Conservation (phyloP, 1,140 invertebrate species). For the Acromyrmex charruanus region DNA sequence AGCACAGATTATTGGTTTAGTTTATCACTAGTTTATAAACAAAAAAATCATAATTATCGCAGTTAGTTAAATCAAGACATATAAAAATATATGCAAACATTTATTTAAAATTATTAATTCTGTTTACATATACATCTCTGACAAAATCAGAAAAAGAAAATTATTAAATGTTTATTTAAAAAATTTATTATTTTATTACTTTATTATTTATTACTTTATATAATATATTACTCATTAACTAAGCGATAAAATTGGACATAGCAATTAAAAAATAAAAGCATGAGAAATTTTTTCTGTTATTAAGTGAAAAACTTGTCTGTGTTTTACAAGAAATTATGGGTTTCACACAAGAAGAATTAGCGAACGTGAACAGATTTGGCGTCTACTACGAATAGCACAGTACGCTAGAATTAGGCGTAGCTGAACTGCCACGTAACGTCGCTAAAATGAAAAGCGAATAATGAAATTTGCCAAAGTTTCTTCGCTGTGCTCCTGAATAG, state of each 20-base stretch:
- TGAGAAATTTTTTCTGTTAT: background rate
- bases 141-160: background rate
- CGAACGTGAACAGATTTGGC: constrained; percentile 31
- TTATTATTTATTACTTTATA: too few relatives aligned
- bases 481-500: constrained; percentile 56
- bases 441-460: constrained; percentile 14
- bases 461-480: constrained; percentile 51
- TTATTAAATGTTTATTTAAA: constrained; percentile 12
- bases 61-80: background rate
- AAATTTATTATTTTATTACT: background rate
- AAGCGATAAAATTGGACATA: background rate
- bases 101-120: background rate
- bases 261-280: background rate
- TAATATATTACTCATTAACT: background rate
- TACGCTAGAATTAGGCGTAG: constrained; percentile 49
- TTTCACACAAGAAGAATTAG: constrained; percentile 10
- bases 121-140: background rate
- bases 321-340: constrained; percentile 25
- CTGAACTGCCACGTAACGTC: constrained; percentile 39
- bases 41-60: background rate
- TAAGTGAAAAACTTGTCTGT: constrained; percentile 6
- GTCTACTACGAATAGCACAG: constrained; percentile 30
- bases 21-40: background rate
- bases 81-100: constrained; percentile 1
- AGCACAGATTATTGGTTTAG: constrained; percentile 60